Evolutionary conservation across 2,113 vertebrate genomes (phyloP), one percentile per base, ranked within the genome.

Genomic region (Protobothrops flavoviridis): DNA sequence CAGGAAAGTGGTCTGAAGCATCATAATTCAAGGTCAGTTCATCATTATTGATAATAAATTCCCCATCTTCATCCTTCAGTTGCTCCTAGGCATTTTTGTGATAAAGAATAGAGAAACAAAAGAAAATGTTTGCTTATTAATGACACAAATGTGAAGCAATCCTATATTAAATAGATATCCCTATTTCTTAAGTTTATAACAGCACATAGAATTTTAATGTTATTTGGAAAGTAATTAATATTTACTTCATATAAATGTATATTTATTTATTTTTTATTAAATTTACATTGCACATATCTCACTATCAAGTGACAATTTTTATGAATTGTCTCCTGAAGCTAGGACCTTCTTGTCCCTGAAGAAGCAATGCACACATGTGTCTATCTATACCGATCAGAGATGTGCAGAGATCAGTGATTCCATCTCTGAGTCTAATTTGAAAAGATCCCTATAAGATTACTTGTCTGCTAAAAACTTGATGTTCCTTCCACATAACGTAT

Each of bases 41-140:
- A 3, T 98, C 97, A 1, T 97, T 97, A 90, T 89, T 96, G 55
- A 98, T 97, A 26, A 98, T 98, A 85, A 93, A 97, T 92, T 97
- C 97, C 15, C 91, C 95, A 45, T 97, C 97, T 0, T 97, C 97
- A 8, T 97, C 96, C 94, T 98, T 98, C 12, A 96, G 92, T 0
- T 96, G 95, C 11, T 98, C 97, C 98, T 98, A 93, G 33, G 87
- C 92, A 69, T 87, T 92, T 92, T 39, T 23, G 50, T 29, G 4
- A 90, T 90, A 29, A n/a, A 85, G 23, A 90, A 94, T 48, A 39
- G 9, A 10, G 13, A 85, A 57, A 50, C 89, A 88, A 45, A 20
- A 17, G 1, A 59, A 24, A 43, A 20, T 3, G 10, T 33, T 33
- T 69, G 50, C 7, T 52, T 24, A 89, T 57, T 53, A 56, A 33